phyloP scores from a whole-genome alignment of 1,140 invertebrate species.

The Sycobia sp. region DNA sequence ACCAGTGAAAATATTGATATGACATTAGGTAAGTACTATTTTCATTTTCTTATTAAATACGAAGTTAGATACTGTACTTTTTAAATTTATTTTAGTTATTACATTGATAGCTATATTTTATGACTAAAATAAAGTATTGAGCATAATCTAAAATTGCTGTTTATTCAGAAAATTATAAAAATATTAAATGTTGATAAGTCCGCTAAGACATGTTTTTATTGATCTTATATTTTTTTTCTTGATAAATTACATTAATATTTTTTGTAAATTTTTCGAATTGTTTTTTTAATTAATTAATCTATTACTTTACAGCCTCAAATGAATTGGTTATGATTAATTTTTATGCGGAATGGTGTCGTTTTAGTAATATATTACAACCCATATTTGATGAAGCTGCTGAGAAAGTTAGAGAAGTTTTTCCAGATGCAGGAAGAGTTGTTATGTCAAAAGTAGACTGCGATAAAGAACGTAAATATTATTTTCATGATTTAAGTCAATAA shows the following conservation, averaged over 20 bases:
- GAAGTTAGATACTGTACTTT: too few species aligned
- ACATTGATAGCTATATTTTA: background rate
- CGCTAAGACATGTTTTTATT: too few species aligned
- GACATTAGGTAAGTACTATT: slow-evolving; percentile 78
- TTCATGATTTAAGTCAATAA: too few species aligned
- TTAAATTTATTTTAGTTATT: too few species aligned
- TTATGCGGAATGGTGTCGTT: slow-evolving; percentile 97
- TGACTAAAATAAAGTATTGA: too few species aligned
- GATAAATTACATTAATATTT: too few species aligned
- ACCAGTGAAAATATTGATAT: slow-evolving; percentile 80
- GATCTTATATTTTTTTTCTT: too few species aligned
- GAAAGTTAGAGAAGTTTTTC: slow-evolving; percentile 81
- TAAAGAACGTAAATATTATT: slow-evolving; percentile 73
- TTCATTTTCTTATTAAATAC: too few species aligned
- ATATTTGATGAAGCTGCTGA: slow-evolving; percentile 96
- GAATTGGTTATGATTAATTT: slow-evolving; percentile 98
- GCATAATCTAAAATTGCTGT: too few species aligned
- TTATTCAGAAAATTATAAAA: too few species aligned
- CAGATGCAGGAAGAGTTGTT: slow-evolving; percentile 82
- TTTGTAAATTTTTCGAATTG: background rate
- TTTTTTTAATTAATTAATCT: slow-evolving; percentile 19
- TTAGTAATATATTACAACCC: slow-evolving; percentile 94
- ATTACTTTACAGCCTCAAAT: slow-evolving; percentile 78
- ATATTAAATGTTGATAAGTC: too few species aligned
- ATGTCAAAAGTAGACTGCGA: slow-evolving; percentile 98